Percentiles rank a stretch among this genome's conserved stretches.
phyloP scores from a whole-genome alignment of 2,888 invertebrate genomes.

The Drosophila planitibia region DNA sequence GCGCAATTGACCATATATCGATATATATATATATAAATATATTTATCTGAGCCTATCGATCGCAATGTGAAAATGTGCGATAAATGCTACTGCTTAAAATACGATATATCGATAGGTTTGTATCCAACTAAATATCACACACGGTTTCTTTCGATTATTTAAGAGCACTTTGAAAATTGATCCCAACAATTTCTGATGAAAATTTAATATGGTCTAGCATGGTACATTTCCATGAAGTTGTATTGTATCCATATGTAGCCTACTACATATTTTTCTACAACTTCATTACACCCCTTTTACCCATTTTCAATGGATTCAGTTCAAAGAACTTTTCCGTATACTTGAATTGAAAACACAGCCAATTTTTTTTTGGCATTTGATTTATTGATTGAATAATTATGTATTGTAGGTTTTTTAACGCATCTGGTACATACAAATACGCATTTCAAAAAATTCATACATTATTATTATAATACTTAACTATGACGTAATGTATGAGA shows the following conservation, averaged over 20 bases:
- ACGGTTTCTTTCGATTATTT: conserved; percentile 13
- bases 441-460: conserved; percentile 74
- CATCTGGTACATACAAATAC: conserved; percentile 68
- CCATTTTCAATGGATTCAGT: background rate
- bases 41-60: conserved; percentile 7
- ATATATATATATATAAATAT: conserved; percentile 3
- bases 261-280: background rate
- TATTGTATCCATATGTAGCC: background rate
- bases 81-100: background rate
- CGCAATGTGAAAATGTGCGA: background rate
- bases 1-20: conserved; percentile 52
- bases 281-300: background rate
- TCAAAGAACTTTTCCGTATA: background rate
- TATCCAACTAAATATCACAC: background rate
- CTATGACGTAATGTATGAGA: conserved; percentile 78
- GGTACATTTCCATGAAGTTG: background rate
- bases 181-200: background rate
- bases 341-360: background rate
- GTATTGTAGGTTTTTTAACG: conserved; percentile 73
- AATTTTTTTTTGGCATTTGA: conserved; percentile 71
- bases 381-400: conserved; percentile 79
- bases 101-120: conserved; percentile 6
- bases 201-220: too few species aligned
- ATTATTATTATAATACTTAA: conserved; percentile 74
- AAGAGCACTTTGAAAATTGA: background rate